Percentiles rank a stretch among this genome's conserved stretches.
Evolutionary conservation across 64 coral and sea anemone species (phyloP).

Genomic region (Anthopleura sola): DNA sequence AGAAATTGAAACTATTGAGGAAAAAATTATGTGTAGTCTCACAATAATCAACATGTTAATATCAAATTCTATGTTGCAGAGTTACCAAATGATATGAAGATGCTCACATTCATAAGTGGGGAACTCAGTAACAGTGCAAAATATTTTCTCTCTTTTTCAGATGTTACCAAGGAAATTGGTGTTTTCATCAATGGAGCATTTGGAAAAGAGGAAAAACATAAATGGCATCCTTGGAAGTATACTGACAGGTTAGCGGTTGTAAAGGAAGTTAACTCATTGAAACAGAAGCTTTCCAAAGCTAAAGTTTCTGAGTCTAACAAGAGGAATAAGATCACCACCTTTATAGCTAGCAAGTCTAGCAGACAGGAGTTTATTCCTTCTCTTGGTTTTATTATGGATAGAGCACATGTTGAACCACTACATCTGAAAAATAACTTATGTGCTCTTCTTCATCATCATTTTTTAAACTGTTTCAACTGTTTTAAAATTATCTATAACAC

Average conservation of each 20-base stretch:
- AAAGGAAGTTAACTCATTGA: conserved; percentile 36
- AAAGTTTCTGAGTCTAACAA: conserved; percentile 11
- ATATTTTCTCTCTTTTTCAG: conserved; percentile 52
- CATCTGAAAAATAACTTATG: conserved; percentile 58
- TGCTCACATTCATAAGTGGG: conserved; percentile 39
- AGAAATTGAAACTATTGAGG: conserved; percentile 10
- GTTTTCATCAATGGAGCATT: conserved; percentile 24
- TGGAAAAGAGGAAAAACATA: conserved; percentile 27
- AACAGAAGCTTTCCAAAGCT: conserved; percentile 23
- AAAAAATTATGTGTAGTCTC: not conserved
- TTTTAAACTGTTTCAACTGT: conserved; percentile 6
- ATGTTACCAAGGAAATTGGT: conserved; percentile 29
- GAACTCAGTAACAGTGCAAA: conserved; percentile 41
- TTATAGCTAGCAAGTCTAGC: conserved; percentile 19
- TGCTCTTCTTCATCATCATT: conserved; percentile 7
- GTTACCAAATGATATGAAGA: conserved; percentile 70
- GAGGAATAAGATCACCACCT: conserved; percentile 16
- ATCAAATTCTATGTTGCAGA: conserved; percentile 46
- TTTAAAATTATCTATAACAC: too few species aligned
- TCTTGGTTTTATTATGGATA: conserved; percentile 28
- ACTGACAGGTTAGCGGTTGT: conserved; percentile 20
- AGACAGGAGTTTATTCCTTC: conserved; percentile 39
- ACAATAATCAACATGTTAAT: conserved; percentile 6
- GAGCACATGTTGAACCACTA: conserved; percentile 53
- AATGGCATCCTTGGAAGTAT: conserved; percentile 56